Evolutionary conservation across 2,113 vertebrate species (phyloP).

Genomic region (Entosphenus tridentatus): DNA sequence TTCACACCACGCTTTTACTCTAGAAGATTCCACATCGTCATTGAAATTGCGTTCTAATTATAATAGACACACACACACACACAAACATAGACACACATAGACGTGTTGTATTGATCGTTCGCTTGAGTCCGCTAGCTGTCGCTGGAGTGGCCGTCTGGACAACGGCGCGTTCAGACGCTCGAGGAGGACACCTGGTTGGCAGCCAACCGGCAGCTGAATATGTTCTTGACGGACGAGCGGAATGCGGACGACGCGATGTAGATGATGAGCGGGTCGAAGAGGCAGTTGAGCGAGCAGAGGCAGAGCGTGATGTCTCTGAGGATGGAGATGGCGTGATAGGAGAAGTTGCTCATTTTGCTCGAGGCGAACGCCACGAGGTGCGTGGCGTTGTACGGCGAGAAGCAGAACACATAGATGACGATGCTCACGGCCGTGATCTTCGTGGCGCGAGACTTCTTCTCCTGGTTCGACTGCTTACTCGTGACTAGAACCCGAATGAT

Average conservation of each 20-base stretch:
- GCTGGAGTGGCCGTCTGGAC: no score
- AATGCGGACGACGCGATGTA: slow-evolving; percentile 48
- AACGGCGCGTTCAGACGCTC: no score
- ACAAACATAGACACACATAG: no score
- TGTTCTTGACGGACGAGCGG: slow-evolving; percentile 18
- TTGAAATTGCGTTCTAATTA: no score
- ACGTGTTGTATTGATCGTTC: no score
- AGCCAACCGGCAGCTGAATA: no score
- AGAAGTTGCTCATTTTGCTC: slow-evolving; percentile 16
- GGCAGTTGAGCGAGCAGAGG: slow-evolving; percentile 46
- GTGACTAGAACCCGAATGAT: slow-evolving; percentile 17
- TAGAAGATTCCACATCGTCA: no score
- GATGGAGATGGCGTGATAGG: slow-evolving; percentile 34
- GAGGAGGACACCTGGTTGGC: no score
- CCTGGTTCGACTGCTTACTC: slow-evolving; percentile 10
- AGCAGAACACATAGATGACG: slow-evolving; percentile 39
- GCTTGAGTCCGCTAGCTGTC: no score
- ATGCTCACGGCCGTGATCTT: slow-evolving; percentile 34
- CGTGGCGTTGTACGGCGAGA: slow-evolving; percentile 52
- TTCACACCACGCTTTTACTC: no score
- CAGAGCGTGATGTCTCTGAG: slow-evolving; percentile 12
- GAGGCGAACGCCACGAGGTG: slow-evolving; percentile 38
- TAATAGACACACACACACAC: no score
- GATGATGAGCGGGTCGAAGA: slow-evolving; percentile 55
- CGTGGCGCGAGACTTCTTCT: slow-evolving; percentile 24